Evolutionary conservation across 2,113 vertebrate genomes (phyloP).

Genomic region (Nettapus auritus): DNA sequence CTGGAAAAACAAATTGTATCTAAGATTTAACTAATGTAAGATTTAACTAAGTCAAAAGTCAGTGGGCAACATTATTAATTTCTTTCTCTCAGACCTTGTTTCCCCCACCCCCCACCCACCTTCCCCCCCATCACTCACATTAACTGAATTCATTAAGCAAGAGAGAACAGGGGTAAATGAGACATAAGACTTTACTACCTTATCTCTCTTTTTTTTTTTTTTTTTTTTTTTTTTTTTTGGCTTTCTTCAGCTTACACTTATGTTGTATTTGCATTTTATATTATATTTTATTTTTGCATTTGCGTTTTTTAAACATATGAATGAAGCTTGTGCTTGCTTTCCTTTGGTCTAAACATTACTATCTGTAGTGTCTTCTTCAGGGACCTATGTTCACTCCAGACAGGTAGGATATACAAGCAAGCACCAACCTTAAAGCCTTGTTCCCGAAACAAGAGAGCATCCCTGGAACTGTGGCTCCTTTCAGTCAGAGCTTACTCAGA

Average conservation of each 20-base stretch:
- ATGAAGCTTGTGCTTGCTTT: not conserved
- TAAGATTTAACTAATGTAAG: not conserved
- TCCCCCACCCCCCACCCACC: not conserved
- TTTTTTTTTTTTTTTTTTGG: too few relatives aligned
- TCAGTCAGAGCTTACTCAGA: not conserved
- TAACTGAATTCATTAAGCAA: not conserved
- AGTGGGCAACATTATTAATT: not conserved
- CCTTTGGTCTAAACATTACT: not conserved
- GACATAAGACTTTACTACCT: not conserved
- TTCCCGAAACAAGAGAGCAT: not conserved
- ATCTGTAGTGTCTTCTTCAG: not conserved
- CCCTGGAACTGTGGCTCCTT: accelerated
- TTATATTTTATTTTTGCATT: too few relatives aligned
- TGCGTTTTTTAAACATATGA: not conserved
- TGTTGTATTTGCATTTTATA: not conserved
- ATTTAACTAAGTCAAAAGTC: not conserved
- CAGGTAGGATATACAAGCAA: not conserved
- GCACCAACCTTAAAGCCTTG: not conserved
- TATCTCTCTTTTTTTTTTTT: not conserved
- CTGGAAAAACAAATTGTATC: not conserved
- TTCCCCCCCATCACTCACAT: not conserved
- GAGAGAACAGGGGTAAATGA: not conserved
- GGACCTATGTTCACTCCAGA: not conserved
- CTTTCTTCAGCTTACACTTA: not conserved
- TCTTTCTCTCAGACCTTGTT: not conserved